Evolutionary conservation across 1,140 invertebrate species (phyloP).

Genomic region (Drosophila oshimai): DNA sequence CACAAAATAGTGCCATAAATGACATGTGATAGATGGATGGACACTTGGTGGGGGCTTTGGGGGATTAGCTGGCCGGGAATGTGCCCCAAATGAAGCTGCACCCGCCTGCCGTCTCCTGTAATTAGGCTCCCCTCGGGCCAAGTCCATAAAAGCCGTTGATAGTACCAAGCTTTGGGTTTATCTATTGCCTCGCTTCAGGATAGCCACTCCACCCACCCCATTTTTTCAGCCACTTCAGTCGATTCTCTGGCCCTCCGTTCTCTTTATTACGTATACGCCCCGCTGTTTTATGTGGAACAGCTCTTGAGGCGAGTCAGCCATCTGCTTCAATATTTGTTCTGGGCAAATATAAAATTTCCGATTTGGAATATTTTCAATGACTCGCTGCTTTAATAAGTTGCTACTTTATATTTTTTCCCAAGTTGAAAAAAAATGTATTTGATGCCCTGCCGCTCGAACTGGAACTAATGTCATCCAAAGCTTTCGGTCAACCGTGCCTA

Average conservation of each 20-base stretch:
- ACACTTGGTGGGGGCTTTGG: constrained; percentile 26
- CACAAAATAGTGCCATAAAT: constrained; percentile 54
- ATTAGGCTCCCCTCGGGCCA: constrained; percentile 39
- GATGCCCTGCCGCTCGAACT: not conserved
- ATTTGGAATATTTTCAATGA: not conserved
- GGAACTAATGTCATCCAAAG: constrained; percentile 24
- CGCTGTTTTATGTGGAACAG: constrained; percentile 47
- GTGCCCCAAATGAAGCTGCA: constrained; percentile 49
- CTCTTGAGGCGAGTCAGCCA: constrained; percentile 26
- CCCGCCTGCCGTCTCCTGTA: constrained; percentile 23
- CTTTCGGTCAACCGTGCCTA: constrained; percentile 13
- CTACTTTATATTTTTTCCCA: not conserved
- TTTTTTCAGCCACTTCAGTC: constrained; percentile 1
- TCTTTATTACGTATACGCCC: constrained; percentile 65
- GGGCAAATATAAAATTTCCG: constrained; percentile 3
- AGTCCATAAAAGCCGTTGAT: constrained; percentile 35
- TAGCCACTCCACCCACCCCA: not conserved
- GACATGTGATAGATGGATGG: constrained; percentile 68
- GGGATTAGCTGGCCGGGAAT: constrained; percentile 47
- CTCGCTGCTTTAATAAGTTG: not conserved
- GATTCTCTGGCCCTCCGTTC: not conserved
- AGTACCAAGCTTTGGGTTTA: constrained; percentile 26
- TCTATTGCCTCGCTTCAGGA: constrained; percentile 8
- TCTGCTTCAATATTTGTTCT: constrained; percentile 34
- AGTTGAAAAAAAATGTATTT: not conserved